Evolutionary conservation across 2,797 vertebrate genomes (phyloP), one percentile per base, ranked within the genome.

Genomic region (Denticeps clupeoides): DNA sequence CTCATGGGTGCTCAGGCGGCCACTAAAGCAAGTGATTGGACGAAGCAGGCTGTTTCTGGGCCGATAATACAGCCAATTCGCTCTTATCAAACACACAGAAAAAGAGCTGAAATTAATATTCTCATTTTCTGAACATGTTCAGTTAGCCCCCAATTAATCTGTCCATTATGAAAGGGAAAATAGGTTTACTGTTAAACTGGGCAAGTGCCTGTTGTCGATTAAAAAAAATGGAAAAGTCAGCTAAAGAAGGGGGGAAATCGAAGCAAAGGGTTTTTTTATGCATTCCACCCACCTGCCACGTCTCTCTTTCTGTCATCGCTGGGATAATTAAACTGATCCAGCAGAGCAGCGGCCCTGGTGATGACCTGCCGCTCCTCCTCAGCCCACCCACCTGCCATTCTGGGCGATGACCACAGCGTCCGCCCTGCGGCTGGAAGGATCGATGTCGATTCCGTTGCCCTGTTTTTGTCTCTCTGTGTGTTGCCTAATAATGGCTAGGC

Each of bases 321-420:
- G 67, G 74, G 70, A 75, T 83, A 73, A 82, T 80, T 82, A 78
- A 79, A 79, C 74, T 53, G 60, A 69, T 74, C 49, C 69, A 55
- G 52, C n/a, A n/a, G n/a, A n/a, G n/a, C n/a, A n/a, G n/a, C n/a
- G n/a, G n/a, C n/a, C n/a, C n/a, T n/a, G 40, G 63, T 47, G 52
- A 71, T 75, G 53, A 55, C 64, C 60, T 37, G 5, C 37, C 49
- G 59, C 62, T 67, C 69, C 64, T 57, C 55, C 58, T 58, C 60
- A 66, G 49, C 44, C 16, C 35, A 52, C 51, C 22, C 10, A 18
- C 8, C 23, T 23, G 55, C 55, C 15, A 28, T 18, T 51, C 40
- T 62, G 54, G 67, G 63, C 65, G 24, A 29, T 45, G 44, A 67
- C 57, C 57, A 68, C 71, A 70, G 62, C 48, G 72, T 71, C 45